phyloP scores from a whole-genome alignment of 1,140 invertebrate genomes.

The Drosophila triauraria region DNA sequence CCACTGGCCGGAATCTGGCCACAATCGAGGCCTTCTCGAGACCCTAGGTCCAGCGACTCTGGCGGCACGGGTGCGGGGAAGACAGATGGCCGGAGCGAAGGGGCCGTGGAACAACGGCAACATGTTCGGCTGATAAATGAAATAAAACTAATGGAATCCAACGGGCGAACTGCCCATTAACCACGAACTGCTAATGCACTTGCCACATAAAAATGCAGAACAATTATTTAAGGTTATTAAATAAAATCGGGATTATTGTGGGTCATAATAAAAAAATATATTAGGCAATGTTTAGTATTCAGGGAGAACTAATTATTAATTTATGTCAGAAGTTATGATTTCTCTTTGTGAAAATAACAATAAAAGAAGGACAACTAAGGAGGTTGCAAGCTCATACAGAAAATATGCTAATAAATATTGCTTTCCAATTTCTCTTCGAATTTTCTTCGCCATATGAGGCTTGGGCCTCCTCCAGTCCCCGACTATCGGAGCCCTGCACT shows the following conservation, averaged over 20 bases:
- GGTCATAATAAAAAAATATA: neutral
- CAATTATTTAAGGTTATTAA: neutral
- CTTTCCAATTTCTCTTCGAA: constrained; percentile 12
- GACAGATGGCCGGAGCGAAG: constrained; percentile 26
- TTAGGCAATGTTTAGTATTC: neutral
- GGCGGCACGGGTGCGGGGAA: neutral
- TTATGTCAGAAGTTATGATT: neutral
- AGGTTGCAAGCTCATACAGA: no score
- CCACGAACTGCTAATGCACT: constrained; percentile 40
- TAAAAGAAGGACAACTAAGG: neutral
- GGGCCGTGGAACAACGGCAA: constrained; percentile 58
- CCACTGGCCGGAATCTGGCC: constrained; percentile 22
- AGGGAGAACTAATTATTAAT: neutral
- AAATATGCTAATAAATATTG: neutral
- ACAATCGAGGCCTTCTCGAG: constrained; percentile 23
- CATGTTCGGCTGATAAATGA: constrained; percentile 74
- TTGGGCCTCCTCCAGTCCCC: constrained; percentile 9
- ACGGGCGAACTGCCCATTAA: neutral
- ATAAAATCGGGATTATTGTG: neutral
- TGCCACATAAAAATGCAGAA: neutral
- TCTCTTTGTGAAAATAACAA: neutral
- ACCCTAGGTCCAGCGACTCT: constrained; percentile 19
- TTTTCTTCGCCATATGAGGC: constrained; percentile 28
- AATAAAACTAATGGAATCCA: constrained; percentile 74
- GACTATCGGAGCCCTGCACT: constrained; percentile 22